A percentile compares a stretch with the other conserved stretches of the same genome.
phyloP scores from a whole-genome alignment of 2,113 vertebrate genomes.

The Cavia aperea region DNA sequence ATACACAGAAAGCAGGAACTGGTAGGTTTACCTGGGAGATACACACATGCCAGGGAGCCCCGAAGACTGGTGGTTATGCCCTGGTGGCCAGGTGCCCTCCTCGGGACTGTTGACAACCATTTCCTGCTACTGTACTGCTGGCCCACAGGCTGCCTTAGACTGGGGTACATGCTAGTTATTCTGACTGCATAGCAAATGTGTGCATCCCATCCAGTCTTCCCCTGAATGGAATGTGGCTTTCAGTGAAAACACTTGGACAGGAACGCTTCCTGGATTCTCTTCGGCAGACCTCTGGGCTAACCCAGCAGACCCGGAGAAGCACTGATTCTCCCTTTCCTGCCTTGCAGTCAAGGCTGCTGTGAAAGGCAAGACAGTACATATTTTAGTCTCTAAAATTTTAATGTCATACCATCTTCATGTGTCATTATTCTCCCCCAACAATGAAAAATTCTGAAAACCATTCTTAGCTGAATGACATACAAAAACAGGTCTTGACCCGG shows the following conservation, averaged over 20 bases:
- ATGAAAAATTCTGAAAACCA: neutral
- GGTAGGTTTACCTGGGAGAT: neutral
- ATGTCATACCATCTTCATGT: neutral
- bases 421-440: neutral
- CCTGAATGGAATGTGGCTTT: neutral
- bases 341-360: neutral
- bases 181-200: neutral
- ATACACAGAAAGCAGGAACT: neutral
- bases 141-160: no score
- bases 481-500: neutral
- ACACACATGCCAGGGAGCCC: neutral
- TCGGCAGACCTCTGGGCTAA: neutral
- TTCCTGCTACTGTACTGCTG: neutral
- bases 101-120: neutral
- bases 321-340: neutral
- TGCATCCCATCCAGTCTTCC: neutral
- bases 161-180: neutral
- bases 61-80: neutral
- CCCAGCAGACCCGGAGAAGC: neutral
- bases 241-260: neutral
- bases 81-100: neutral
- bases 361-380: neutral
- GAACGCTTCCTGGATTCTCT: neutral
- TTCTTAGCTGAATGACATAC: neutral
- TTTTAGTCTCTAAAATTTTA: neutral